phyloP scores from a whole-genome alignment of 2,113 vertebrate species.

The Chloebia gouldiae region DNA sequence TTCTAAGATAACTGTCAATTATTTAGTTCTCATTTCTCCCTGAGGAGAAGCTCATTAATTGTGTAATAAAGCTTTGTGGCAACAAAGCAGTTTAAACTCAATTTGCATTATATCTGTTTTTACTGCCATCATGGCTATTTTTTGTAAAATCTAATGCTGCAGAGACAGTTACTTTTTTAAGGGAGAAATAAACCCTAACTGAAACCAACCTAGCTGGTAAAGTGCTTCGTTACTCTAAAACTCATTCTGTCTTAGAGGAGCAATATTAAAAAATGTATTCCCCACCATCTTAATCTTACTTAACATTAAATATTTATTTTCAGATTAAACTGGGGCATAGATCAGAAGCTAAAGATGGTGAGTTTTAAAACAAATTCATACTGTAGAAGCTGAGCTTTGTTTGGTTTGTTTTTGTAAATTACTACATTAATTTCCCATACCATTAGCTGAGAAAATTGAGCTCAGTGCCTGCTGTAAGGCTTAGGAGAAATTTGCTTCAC shows the following conservation, averaged over 20 bases:
- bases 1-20: not conserved
- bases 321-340: slow-evolving; percentile 98
- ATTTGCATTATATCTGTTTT: not conserved
- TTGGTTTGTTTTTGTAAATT: not conserved
- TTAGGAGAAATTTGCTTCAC: not conserved
- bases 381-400: not conserved
- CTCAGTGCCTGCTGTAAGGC: not conserved
- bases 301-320: not conserved
- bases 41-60: not conserved
- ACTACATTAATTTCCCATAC: not conserved
- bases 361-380: slow-evolving; percentile 28
- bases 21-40: not conserved
- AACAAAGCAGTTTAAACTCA: not conserved
- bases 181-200: rapidly evolving
- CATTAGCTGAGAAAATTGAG: not conserved
- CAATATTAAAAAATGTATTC: not conserved
- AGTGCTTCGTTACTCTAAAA: not conserved
- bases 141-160: not conserved
- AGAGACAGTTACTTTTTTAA: not conserved
- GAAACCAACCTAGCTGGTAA: not conserved
- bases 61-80: not conserved
- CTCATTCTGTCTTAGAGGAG: not conserved
- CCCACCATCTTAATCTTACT: not conserved
- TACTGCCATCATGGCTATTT: not conserved
- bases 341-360: slow-evolving; percentile 98